Conservation (phyloP, 2,888 invertebrate species). For the Carterocephalus palaemon region DNA sequence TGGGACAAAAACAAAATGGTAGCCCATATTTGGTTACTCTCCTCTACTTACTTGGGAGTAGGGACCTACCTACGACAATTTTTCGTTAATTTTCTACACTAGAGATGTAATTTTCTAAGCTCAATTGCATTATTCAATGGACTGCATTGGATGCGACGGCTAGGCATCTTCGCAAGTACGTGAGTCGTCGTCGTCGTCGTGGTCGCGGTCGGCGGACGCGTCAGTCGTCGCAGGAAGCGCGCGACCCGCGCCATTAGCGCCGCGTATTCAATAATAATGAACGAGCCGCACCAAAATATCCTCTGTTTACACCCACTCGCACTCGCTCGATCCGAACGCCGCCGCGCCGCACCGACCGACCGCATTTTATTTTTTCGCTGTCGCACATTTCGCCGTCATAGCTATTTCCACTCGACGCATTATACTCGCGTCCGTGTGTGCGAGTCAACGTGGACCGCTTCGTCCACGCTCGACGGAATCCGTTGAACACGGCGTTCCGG, state of each 20-base stretch:
- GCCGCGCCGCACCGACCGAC: slow-evolving; percentile 71
- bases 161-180: no score
- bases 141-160: no score
- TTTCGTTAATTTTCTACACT: no score
- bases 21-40: no score
- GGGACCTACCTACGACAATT: no score
- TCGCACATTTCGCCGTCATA: slow-evolving; percentile 80
- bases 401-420: slow-evolving; percentile 80
- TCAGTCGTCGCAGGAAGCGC: slow-evolving; percentile 33
- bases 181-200: no score
- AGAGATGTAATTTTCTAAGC: no score
- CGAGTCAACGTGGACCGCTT: slow-evolving; percentile 75
- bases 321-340: slow-evolving; percentile 44
- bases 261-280: slow-evolving; percentile 77
- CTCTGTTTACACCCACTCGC: slow-evolving; percentile 79
- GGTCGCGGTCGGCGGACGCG: slow-evolving; percentile 20
- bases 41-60: no score
- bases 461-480: slow-evolving; percentile 69
- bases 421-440: slow-evolving; percentile 71
- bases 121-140: no score
- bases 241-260: slow-evolving; percentile 68
- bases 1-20: no score
- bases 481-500: slow-evolving; percentile 46
- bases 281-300: slow-evolving; percentile 77
- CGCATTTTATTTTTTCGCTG: slow-evolving; percentile 80